Evolutionary conservation across 2,888 invertebrate species (phyloP), one percentile per base, ranked within the genome.

Genomic region (Patella ulyssiponensis): DNA sequence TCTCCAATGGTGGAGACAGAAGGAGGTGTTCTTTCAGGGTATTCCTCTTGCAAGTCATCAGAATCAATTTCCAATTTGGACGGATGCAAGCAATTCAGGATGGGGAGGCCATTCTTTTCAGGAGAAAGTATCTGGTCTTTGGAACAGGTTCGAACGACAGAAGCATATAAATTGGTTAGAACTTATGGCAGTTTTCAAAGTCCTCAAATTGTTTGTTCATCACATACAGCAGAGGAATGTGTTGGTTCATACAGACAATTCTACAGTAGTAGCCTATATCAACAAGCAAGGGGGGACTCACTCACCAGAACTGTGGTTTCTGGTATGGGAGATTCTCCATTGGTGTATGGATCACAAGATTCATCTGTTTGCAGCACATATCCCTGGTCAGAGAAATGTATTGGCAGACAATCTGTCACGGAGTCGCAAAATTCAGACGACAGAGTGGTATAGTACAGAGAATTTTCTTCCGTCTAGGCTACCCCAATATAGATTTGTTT

Each of bases 251-350:
- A 64, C 64, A n/a, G 64, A 64, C 64, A 64, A 64, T 3, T 64
- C 64, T 23, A 64, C 64, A 64, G 64, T 64, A 20, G 64, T 64
- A 64, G 58, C 58, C n/a, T 64, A 64, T n/a, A 64, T 64, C 17
- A 64, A 64, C 58, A 64, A 64, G 20, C 17, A n/a, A 20, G 58
- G 58, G 20, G 58, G 58, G n/a, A 64, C 58, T 11, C 58, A n/a
- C 9, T 64, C 58, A 20, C 58, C 58, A 11, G 58, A 64, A 5
- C 20, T 64, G 58, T 64, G 58, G 15, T n/a, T 64, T n/a, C 58
- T 64, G 9, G 58, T 64, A 20, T 64, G n/a, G 58, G 58, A 64
- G 20, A 64, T 64, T n/a, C 58, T 64, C n/a, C 58, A 64, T 64
- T n/a, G 58, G 58, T 64, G 58, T 64, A 64, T 64, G 58, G 58